phyloP scores from a whole-genome alignment of 2,113 vertebrate genomes.

The Xiphorhynchus elegans region DNA sequence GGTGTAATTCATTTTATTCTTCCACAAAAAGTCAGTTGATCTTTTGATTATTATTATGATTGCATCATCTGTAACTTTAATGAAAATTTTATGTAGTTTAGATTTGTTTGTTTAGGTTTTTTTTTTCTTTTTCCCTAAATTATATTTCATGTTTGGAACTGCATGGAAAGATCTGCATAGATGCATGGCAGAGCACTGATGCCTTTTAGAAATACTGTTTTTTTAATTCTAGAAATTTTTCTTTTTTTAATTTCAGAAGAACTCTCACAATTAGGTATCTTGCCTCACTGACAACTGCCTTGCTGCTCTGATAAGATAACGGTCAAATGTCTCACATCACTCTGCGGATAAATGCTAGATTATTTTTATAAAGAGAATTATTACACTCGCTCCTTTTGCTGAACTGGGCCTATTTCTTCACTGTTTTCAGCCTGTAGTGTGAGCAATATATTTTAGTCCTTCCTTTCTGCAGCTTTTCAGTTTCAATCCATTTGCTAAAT shows the following conservation, averaged over 20 bases:
- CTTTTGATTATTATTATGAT: not conserved
- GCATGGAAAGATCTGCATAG: not conserved
- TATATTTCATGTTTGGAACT: not conserved
- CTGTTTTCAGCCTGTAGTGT: not conserved
- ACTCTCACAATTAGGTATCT: not conserved
- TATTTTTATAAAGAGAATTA: not conserved
- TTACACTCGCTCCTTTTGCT: not conserved
- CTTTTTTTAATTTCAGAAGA: not conserved
- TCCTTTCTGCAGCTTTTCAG: not conserved
- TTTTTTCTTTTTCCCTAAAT: not conserved
- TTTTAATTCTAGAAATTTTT: not conserved
- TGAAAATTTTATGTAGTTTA: not conserved
- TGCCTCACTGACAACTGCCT: not conserved
- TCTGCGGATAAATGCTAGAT: not conserved
- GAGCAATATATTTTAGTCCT: not conserved
- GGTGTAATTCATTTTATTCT: not conserved
- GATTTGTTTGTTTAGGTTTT: too few species aligned
- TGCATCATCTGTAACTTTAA: not conserved
- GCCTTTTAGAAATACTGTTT: not conserved
- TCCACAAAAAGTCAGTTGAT: not conserved
- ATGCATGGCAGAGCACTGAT: rapidly evolving
- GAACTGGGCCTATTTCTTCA: not conserved
- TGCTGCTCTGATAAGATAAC: not conserved
- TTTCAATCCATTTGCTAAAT: not conserved
- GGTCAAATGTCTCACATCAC: not conserved